Evolutionary conservation across 2,888 invertebrate species (phyloP).

Genomic region (Ariolimax columbianus): DNA sequence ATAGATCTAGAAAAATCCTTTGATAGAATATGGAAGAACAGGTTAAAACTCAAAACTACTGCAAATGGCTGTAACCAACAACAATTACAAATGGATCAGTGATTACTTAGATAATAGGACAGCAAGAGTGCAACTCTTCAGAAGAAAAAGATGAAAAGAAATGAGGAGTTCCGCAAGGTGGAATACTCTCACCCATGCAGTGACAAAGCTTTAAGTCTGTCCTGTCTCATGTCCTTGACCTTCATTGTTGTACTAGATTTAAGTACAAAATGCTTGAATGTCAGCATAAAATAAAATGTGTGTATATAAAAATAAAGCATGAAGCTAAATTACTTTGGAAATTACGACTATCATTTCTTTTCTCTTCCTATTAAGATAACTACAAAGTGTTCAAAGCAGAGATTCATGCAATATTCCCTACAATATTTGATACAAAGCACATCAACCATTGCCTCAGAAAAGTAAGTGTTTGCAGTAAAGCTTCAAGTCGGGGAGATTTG

Average conservation of each 20-base stretch:
- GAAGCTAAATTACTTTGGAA: background rate
- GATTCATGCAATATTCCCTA: constrained; percentile 84
- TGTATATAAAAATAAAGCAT: background rate
- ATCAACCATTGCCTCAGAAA: constrained; percentile 82
- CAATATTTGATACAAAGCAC: constrained; percentile 87
- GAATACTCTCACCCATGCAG: too few relatives aligned
- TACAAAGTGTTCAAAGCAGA: constrained; percentile 84
- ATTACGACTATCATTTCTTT: background rate
- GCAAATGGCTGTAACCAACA: too few relatives aligned
- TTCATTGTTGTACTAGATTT: background rate
- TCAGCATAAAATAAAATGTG: background rate
- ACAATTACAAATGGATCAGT: too few relatives aligned
- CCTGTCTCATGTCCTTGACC: background rate
- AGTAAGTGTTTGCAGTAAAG: constrained; percentile 54
- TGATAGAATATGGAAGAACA: too few relatives aligned
- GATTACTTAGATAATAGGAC: too few relatives aligned
- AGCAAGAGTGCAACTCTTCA: too few relatives aligned
- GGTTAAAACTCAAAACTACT: too few relatives aligned
- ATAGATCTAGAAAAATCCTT: too few relatives aligned
- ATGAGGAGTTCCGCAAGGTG: too few relatives aligned
- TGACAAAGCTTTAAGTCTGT: too few relatives aligned
- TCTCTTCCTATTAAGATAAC: constrained; percentile 77
- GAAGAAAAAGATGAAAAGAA: too few relatives aligned
- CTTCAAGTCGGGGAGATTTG: constrained; percentile 51
- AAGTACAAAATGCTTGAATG: background rate